Base-by-base conservation (phyloP, 2,797 vertebrate species). In the Centropyge bicolor region DNA sequence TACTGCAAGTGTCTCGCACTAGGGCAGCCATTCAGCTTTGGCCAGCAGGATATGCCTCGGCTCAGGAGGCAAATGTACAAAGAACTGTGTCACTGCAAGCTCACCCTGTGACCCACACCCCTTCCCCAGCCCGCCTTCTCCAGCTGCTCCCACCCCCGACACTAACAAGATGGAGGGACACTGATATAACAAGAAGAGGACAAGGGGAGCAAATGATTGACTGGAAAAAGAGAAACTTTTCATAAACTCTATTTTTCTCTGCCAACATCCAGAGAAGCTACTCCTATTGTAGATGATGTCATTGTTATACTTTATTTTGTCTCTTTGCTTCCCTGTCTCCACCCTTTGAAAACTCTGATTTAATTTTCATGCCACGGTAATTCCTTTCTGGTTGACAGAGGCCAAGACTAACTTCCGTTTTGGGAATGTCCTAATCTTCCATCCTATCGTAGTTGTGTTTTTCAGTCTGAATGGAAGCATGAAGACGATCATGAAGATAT, bases 31-130 rank as follows among this genome's bases (percentile, higher is more conserved):
- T 98, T 98, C 95, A 94, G 88, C 90, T 98, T 98, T 76, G 97
- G 96, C 31, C 97, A 98, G 90, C 97, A 97, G 94, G 97, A 99
- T 85, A 99, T 98, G 97, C 97, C 97, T 51, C 96, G 97, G 72
- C 96, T 99, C 81, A 95, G 97, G 51, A 96, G 97, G 84, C 96
- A 97, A 83, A 98, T 99, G 96, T 98, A 99, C 95, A 98, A 98
- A 95, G 97, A 99, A 96, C 96, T 99, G 65, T 99, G 97, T 94
- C 96, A 97, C 94, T 97, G 97, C 96, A 97, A 97, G 92, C 96
- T 98, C 81, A 95, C 92, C 74, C 95, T 97, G 96, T 98, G 96
- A 97, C 93, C 83, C 62, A 2, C 43, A 27, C n/a, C 54, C 8
- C 14, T 4, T 41, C 16, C 65, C 22, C 27, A 24, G 38, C 64